A percentile compares a stretch with the other conserved stretches of the same genome.
Evolutionary conservation across 1,140 invertebrate genomes (phyloP).

Genomic region (Akabosia matsudoensis): DNA sequence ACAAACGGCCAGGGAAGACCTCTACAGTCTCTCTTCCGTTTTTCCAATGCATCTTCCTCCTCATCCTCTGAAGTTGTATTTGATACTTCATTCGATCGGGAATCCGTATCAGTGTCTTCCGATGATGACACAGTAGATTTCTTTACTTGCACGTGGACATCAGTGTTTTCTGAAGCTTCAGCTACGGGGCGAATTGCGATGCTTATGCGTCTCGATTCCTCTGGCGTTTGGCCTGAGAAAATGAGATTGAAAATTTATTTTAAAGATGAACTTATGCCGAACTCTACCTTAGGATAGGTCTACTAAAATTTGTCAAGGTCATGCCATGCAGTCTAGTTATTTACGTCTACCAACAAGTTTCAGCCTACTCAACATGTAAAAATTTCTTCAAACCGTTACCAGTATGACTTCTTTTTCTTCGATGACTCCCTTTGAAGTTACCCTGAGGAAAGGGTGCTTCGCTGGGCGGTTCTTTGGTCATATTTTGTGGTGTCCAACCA

Average conservation of each 20-base stretch:
- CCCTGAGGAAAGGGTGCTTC: not conserved
- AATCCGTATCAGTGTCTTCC: not conserved
- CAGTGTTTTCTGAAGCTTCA: not conserved
- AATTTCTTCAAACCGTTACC: no score
- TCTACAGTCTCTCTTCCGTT: not conserved
- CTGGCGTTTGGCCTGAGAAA: not conserved
- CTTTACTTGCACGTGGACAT: not conserved
- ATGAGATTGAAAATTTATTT: not conserved
- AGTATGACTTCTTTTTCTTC: not conserved
- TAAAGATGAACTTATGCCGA: not conserved
- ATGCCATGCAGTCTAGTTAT: no score
- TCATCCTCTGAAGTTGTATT: not conserved
- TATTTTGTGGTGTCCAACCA: not conserved
- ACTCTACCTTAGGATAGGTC: no score
- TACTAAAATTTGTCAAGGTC: no score
- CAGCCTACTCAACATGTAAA: no score
- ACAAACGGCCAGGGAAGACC: conserved; percentile 13
- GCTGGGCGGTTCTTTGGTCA: not conserved
- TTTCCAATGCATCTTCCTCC: not conserved
- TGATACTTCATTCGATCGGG: conserved; percentile 3
- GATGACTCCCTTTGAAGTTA: not conserved
- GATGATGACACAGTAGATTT: not conserved
- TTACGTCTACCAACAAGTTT: no score
- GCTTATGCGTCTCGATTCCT: not conserved
- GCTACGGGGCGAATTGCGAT: not conserved